Evolutionary conservation across 2,888 invertebrate species (phyloP).

Genomic region (Autographa gamma): DNA sequence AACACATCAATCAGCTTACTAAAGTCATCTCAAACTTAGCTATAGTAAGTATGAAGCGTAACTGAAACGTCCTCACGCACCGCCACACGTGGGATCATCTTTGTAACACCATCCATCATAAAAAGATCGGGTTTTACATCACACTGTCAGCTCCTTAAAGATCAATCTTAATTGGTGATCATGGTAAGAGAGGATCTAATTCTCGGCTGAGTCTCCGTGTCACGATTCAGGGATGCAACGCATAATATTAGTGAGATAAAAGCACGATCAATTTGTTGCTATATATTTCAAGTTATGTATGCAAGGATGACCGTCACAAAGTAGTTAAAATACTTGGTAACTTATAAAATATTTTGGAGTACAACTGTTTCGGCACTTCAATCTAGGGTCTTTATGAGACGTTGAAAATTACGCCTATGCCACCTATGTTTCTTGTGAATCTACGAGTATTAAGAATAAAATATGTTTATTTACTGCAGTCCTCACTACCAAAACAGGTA

Average conservation of each 20-base stretch:
- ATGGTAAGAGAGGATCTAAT: slow-evolving; percentile 72
- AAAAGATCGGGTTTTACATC: slow-evolving; percentile 40
- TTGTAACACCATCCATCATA: slow-evolving; percentile 54
- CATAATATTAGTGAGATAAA: slow-evolving; percentile 20
- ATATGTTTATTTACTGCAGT: too few species aligned
- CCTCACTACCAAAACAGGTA: not conserved
- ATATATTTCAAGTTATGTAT: not conserved
- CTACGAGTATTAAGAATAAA: too few species aligned
- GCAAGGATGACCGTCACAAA: not conserved
- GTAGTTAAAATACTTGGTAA: too few species aligned
- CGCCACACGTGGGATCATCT: slow-evolving; percentile 70
- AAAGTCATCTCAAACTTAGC: slow-evolving; percentile 61
- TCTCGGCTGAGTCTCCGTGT: slow-evolving; percentile 71
- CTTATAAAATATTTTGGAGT: too few species aligned
- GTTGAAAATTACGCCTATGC: too few species aligned
- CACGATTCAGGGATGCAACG: slow-evolving; percentile 70
- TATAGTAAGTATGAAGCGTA: slow-evolving; percentile 69
- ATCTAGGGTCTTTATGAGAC: too few species aligned
- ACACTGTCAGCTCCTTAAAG: slow-evolving; percentile 44
- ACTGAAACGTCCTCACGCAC: slow-evolving; percentile 74
- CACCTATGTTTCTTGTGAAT: too few species aligned
- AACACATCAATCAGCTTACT: slow-evolving; percentile 73
- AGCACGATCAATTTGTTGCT: slow-evolving; percentile 55
- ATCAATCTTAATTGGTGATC: slow-evolving; percentile 52
- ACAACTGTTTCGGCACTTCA: too few species aligned